phyloP scores from a whole-genome alignment of 1,140 invertebrate genomes.

The Venustaconcha ellipsiformis region DNA sequence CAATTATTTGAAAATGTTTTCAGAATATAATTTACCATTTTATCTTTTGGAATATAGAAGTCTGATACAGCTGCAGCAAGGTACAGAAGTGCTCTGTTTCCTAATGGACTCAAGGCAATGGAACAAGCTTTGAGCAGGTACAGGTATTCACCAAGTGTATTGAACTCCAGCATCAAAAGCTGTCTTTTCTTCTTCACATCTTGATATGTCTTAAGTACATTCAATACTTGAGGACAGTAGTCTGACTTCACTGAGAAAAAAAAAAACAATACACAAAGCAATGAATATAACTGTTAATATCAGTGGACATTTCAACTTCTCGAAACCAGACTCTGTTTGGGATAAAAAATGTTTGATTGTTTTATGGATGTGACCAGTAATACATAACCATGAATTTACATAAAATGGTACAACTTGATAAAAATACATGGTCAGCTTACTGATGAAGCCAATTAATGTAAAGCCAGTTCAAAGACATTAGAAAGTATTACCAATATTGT shows the following conservation, averaged over 20 bases:
- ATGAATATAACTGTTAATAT: too few relatives aligned
- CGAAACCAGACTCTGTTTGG: too few relatives aligned
- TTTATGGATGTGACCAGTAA: too few relatives aligned
- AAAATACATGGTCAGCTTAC: too few relatives aligned
- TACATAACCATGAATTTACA: too few relatives aligned
- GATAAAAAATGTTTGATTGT: too few relatives aligned
- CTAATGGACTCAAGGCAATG: conserved; percentile 77
- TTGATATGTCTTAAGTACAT: conserved; percentile 47
- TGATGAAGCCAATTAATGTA: too few relatives aligned
- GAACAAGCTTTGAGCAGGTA: conserved; percentile 88
- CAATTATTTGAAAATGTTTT: background rate
- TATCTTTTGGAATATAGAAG: conserved; percentile 94
- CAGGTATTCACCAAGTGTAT: conserved; percentile 88
- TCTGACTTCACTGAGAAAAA: conserved; percentile 61
- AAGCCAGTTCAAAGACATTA: too few relatives aligned
- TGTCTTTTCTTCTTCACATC: conserved; percentile 32
- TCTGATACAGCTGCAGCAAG: conserved; percentile 98
- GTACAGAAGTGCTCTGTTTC: conserved; percentile 84
- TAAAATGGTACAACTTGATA: too few relatives aligned
- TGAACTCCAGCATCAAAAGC: conserved; percentile 67
- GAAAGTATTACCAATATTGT: too few relatives aligned
- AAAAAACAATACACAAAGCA: conserved; percentile 30
- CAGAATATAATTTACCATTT: conserved; percentile 79
- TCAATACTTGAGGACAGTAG: conserved; percentile 27
- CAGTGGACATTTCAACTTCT: too few relatives aligned